Evolutionary conservation across 2,113 vertebrate genomes (phyloP), one percentile per base, ranked within the genome.

Genomic region (Scophthalmus maximus): DNA sequence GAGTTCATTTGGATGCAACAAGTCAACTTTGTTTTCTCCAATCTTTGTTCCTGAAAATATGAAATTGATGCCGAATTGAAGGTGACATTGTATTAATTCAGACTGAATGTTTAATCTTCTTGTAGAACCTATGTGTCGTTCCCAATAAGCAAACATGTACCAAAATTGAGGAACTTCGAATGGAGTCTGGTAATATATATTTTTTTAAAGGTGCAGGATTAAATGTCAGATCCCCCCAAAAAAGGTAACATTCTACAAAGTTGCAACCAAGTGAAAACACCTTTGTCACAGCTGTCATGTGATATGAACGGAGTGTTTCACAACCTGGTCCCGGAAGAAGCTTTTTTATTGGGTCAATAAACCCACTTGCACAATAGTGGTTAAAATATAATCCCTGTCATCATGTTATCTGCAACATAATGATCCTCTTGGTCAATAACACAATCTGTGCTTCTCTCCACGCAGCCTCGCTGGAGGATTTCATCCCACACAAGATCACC

Each of bases 401-500:
- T n/a, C 17, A 2, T 17, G n/a, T 18, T 42, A 26, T 1, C 15
- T 20, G 1, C n/a, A 9, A 23, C 46, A 5, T 56, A 58, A 81
- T 52, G 3, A 10, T 40, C 1, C 10, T 9, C 36, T 68, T 73
- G 91, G 67, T 87, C n/a, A n/a, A n/a, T n/a, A n/a, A n/a, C n/a
- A n/a, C n/a, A n/a, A n/a, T n/a, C n/a, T n/a, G n/a, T n/a, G n/a
- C n/a, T n/a, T n/a, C n/a, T n/a, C 78, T 50, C 74, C 44, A 1
- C 3, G 7, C 79, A 93, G 91, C 38, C 3, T 90, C 88, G 25
- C 61, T 91, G 73, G 76, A 89, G 52, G 74, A 72, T 0, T 83
- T 89, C n/a, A 80, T 87, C 12, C 81, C 90, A 0, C 11, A 87
- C 27, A 92, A 92, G 62, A 82, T 94, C 46, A 70, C 61, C 46